These are phyloP conservation scores for Paedocypris sp. DNA, from an alignment of 2,113 vertebrate species.

Conservation along the genomic window DNA sequence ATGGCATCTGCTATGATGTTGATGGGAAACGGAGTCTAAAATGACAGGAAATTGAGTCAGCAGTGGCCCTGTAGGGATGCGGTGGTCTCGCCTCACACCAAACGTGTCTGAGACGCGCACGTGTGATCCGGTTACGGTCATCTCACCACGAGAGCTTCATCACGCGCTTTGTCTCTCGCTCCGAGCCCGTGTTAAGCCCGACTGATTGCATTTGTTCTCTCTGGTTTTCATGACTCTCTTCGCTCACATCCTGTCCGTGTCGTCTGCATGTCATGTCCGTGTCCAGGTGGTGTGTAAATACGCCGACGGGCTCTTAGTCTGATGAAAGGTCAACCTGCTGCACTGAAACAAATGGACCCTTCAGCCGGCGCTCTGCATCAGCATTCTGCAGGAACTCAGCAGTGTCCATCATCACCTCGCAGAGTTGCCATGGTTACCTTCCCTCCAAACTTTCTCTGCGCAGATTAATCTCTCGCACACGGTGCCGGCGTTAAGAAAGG, in stretches of 20 bases:
- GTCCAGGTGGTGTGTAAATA: constrained; percentile 41
- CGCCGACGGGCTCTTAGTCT: constrained; percentile 44
- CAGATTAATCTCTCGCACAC: constrained; percentile 51
- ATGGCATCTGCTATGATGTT: constrained; percentile 28
- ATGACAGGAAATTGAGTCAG: constrained; percentile 23
- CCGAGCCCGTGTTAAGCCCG: constrained; percentile 5
- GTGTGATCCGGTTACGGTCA: background rate
- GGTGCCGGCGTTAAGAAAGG: too few relatives aligned
- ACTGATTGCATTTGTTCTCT: constrained; percentile 15
- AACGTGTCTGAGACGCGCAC: background rate
- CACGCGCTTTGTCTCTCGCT: background rate
- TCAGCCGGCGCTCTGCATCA: constrained; percentile 24
- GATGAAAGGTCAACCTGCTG: constrained; percentile 54
- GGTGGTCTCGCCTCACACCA: background rate
- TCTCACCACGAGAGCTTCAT: background rate
- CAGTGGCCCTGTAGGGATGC: constrained; percentile 5
- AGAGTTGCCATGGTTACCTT: constrained; percentile 64
- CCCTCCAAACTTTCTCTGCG: constrained; percentile 56
- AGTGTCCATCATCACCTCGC: constrained; percentile 43
- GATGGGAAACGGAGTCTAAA: constrained; percentile 29
- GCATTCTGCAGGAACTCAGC: background rate
- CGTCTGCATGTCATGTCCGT: background rate
- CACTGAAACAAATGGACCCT: constrained; percentile 55
- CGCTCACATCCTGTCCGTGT: constrained; percentile 13
- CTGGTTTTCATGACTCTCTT: background rate